Conservation (phyloP, 2,797 vertebrate species). For the Chelidonichthys spinosus region DNA sequence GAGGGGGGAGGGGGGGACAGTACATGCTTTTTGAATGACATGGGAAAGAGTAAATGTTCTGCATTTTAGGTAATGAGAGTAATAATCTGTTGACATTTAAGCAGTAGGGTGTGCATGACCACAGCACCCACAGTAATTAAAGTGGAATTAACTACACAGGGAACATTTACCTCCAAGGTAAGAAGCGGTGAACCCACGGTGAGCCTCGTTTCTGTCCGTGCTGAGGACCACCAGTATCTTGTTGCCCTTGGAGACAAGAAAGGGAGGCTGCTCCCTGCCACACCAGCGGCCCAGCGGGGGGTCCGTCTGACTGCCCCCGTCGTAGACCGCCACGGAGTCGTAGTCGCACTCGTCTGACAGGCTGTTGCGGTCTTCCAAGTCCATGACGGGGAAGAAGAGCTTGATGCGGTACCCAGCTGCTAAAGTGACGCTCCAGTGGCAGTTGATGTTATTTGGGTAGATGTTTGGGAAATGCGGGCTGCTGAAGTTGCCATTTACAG, state of each 20-base stretch:
- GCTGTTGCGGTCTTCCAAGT: constrained; percentile 92
- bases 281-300: constrained; percentile 92
- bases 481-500: constrained; percentile 91
- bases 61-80: neutral
- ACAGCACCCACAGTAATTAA: neutral
- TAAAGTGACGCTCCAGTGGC: constrained; percentile 93
- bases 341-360: constrained; percentile 91
- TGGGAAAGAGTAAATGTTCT: neutral
- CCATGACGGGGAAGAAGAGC: constrained; percentile 90
- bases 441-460: constrained; percentile 98
- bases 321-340: constrained; percentile 89
- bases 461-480: constrained; percentile 92
- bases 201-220: constrained; percentile 90
- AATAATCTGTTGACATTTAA: constrained; percentile 16
- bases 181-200: constrained; percentile 89
- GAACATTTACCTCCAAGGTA: constrained; percentile 90
- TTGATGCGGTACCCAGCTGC: constrained; percentile 90
- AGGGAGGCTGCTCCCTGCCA: constrained; percentile 84
- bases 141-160: neutral
- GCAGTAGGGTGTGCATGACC: neutral
- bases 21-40: constrained; percentile 1
- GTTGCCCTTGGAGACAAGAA: constrained; percentile 87
- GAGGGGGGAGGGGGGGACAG: neutral
- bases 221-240: constrained; percentile 90
- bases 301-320: constrained; percentile 86